Evolutionary conservation across 1,140 invertebrate species (phyloP).

Genomic region (Varroa destructor): DNA sequence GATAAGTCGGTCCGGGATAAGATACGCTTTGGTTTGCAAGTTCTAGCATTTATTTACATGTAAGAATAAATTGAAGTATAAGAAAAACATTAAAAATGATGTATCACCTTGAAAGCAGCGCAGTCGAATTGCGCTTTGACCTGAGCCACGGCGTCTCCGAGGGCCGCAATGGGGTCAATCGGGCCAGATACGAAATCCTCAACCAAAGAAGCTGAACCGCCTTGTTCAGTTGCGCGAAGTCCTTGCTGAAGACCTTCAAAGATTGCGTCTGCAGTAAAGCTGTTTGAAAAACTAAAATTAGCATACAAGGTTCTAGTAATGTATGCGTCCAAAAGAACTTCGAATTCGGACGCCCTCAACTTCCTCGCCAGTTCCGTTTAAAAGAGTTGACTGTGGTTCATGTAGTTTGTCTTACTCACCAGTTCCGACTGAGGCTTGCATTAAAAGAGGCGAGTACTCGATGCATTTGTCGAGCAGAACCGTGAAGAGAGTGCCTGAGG

Average conservation of each 20-base stretch:
- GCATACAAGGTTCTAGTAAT: not conserved
- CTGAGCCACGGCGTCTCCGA: conserved; percentile 6
- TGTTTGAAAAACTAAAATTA: not conserved
- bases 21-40: too few species aligned
- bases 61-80: too few species aligned
- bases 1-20: too few species aligned
- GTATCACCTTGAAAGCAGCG: not conserved
- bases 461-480: conserved; percentile 1
- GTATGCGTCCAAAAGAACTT: not conserved
- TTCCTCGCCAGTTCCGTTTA: too few species aligned
- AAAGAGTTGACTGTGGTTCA: too few species aligned
- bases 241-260: conserved; percentile 19
- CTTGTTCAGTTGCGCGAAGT: not conserved
- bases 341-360: not conserved
- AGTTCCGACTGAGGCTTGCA: conserved; percentile 19
- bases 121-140: conserved; percentile 14
- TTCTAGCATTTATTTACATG: too few species aligned
- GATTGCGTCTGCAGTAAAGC: conserved; percentile 23
- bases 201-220: not conserved
- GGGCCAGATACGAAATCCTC: conserved; percentile 4
- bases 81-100: too few species aligned
- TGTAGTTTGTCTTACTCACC: not conserved
- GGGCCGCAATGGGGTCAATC: not conserved
- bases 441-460: conserved; percentile 9
- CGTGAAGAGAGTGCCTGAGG: conserved; percentile 16